Percentiles rank a stretch among this genome's conserved stretches.
Evolutionary conservation across 2,113 vertebrate species (phyloP).

Genomic region (Thamnaconus septentrionalis): DNA sequence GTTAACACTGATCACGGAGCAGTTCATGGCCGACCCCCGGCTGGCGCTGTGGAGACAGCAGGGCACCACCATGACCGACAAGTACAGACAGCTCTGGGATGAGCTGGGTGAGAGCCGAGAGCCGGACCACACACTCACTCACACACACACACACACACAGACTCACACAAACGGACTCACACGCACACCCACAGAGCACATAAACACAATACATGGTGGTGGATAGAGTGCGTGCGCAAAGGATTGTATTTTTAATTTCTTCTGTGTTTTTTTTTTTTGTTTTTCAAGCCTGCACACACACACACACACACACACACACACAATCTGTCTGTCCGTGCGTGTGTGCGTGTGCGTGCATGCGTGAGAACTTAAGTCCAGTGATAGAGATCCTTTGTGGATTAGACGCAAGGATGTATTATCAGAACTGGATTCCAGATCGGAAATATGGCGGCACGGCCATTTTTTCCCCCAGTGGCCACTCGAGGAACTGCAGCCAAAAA

Average conservation of each 20-base stretch:
- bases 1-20: constrained; percentile 97
- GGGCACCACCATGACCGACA: constrained; percentile 98
- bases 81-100: constrained; percentile 98
- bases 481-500: no score
- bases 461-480: no score
- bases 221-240: constrained; percentile 15
- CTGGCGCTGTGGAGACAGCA: constrained; percentile 95
- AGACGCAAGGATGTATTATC: not conserved
- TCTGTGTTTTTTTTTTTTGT: constrained; percentile 1
- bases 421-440: no score
- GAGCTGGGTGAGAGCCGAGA: constrained; percentile 73
- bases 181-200: constrained; percentile 10
- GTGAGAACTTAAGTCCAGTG: no score
- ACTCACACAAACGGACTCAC: constrained; percentile 11
- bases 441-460: no score
- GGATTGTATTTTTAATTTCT: constrained; percentile 1
- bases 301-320: no score
- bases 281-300: no score
- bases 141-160: constrained; percentile 8
- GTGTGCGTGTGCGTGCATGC: no score
- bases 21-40: constrained; percentile 97
- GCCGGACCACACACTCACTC: constrained; percentile 4
- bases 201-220: constrained; percentile 22
- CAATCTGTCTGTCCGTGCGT: no score
- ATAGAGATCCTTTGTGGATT: constrained; percentile 41